Conservation (phyloP, 2,888 invertebrate species). For the Mesorhabditis spiculigera region DNA sequence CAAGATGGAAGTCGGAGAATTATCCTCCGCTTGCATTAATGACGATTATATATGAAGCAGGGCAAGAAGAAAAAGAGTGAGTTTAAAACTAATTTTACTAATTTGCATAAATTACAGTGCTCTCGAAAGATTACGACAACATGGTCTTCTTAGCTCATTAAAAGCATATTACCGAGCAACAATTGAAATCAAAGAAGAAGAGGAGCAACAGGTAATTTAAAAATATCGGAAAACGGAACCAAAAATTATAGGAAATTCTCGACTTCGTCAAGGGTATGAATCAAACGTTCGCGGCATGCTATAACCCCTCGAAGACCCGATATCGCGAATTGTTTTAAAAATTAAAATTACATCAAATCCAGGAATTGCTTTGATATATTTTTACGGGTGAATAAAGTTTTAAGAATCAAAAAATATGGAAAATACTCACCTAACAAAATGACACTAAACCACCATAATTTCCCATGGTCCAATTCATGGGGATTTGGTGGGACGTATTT, state of each 20-base stretch:
- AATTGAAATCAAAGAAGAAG: conserved; percentile 22
- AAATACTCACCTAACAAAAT: neutral
- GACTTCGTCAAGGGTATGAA: neutral
- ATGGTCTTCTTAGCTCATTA: conserved; percentile 27
- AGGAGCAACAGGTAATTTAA: conserved; percentile 17
- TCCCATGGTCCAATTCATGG: neutral
- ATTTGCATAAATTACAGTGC: conserved; percentile 16
- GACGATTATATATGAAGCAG: neutral
- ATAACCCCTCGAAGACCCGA: neutral
- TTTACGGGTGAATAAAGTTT: too few relatives aligned
- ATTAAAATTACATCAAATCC: neutral
- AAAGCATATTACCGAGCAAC: conserved; percentile 33
- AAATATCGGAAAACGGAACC: conserved; percentile 1
- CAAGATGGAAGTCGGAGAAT: neutral
- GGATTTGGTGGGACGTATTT: neutral
- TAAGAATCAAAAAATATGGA: neutral
- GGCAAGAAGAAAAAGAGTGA: neutral
- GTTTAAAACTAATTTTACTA: neutral
- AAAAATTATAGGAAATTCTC: neutral
- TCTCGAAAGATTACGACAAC: conserved; percentile 31
- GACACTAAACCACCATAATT: neutral
- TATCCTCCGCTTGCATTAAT: neutral
- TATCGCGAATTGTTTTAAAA: neutral
- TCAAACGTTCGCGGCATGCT: neutral
- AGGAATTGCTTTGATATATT: too few relatives aligned